Percentiles rank a stretch among this genome's conserved stretches.
These are phyloP conservation scores for Dendrolimus kikuchii DNA, from an alignment of 1,140 invertebrate species.

Conservation along the genomic window DNA sequence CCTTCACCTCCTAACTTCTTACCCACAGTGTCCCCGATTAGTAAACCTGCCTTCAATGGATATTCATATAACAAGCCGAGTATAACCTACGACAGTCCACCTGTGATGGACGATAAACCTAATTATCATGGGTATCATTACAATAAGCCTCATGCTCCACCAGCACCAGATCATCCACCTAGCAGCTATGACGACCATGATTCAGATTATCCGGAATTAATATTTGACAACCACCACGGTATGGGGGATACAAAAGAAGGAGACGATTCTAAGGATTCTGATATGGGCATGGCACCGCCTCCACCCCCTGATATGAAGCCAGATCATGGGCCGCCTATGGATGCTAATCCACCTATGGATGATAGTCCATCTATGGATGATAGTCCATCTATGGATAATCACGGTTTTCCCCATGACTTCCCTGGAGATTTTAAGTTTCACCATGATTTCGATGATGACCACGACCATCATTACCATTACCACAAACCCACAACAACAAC, in stretches of 20 bases:
- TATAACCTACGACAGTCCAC: constrained; percentile 22
- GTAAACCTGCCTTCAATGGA: constrained; percentile 31
- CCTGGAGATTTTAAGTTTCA: constrained; percentile 66
- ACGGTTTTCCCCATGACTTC: constrained; percentile 60
- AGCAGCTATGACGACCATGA: constrained; percentile 25
- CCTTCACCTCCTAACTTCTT: constrained; percentile 31
- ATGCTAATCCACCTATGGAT: too few relatives aligned
- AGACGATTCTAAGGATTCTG: constrained; percentile 34
- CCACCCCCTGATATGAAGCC: constrained; percentile 29
- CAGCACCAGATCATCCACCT: constrained; percentile 14
- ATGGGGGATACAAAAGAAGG: constrained; percentile 23
- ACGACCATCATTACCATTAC: constrained; percentile 58
- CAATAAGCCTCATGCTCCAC: constrained; percentile 30
- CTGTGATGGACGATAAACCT: constrained; percentile 26
- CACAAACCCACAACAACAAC: constrained; percentile 71
- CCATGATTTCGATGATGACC: constrained; percentile 61
- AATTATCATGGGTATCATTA: constrained; percentile 52
- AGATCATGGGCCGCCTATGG: constrained; percentile 15
- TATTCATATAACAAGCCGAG: constrained; percentile 52
- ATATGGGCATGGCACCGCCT: constrained; percentile 42
- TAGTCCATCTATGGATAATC: constrained; percentile 36
- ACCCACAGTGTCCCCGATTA: constrained; percentile 39
- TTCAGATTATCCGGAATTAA: constrained; percentile 42
- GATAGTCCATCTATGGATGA: too few relatives aligned
- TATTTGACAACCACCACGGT: constrained; percentile 40